Percentiles rank a stretch among this genome's conserved stretches.
Conservation (phyloP, 2,888 invertebrate genomes). For the Myopa tessellatipennis region DNA sequence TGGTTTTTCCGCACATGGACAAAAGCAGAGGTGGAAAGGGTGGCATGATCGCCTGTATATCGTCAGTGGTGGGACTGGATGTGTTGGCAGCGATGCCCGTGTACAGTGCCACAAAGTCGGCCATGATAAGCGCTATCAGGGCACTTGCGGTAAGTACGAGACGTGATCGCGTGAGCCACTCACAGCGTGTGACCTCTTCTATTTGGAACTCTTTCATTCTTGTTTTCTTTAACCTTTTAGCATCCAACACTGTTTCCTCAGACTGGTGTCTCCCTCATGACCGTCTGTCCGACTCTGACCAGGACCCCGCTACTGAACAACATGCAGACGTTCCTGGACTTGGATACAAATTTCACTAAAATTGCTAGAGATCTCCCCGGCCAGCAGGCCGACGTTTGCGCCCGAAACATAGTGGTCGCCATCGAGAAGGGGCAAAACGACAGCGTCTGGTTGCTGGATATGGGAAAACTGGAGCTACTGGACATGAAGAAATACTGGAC, state of each 20-base stretch:
- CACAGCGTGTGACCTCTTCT: not conserved
- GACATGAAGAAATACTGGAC: constrained; percentile 58
- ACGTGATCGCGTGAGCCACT: not conserved
- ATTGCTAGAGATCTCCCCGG: constrained; percentile 38
- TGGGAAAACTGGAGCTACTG: constrained; percentile 57
- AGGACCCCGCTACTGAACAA: constrained; percentile 53
- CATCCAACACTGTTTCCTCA: constrained; percentile 46
- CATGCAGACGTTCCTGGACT: constrained; percentile 51
- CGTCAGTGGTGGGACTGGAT: constrained; percentile 61
- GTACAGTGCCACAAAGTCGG: constrained; percentile 65
- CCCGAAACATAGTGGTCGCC: constrained; percentile 59
- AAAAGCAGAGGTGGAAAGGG: constrained; percentile 65
- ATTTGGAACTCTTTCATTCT: not conserved
- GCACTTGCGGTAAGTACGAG: constrained; percentile 58
- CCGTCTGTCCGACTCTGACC: constrained; percentile 62
- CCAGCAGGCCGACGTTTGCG: constrained; percentile 54
- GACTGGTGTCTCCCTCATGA: constrained; percentile 60
- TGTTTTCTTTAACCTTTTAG: constrained; percentile 4
- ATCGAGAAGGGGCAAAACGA: constrained; percentile 59
- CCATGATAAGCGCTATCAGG: constrained; percentile 65
- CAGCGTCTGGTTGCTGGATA: constrained; percentile 62
- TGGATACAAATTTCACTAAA: not conserved
- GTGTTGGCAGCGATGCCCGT: constrained; percentile 59
- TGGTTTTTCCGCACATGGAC: constrained; percentile 66
- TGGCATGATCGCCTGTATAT: constrained; percentile 65